Conservation (phyloP, 2,113 vertebrate genomes). For the Dasyurus viverrinus region DNA sequence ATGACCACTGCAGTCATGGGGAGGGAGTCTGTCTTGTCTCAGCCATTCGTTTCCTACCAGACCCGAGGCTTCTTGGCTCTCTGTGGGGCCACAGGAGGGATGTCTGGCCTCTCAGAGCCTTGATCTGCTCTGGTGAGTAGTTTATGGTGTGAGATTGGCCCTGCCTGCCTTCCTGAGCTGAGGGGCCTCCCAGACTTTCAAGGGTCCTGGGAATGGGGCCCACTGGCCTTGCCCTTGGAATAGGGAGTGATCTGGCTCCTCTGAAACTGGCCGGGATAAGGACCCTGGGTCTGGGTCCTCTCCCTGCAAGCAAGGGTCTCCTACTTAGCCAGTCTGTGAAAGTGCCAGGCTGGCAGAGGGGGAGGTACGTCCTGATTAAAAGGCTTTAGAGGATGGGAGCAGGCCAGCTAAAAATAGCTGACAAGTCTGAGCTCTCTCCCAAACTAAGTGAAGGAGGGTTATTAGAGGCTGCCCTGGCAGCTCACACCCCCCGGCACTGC, state of each 20-base stretch:
- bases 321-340: neutral
- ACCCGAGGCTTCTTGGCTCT: neutral
- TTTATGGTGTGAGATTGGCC: neutral
- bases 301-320: neutral
- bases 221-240: neutral
- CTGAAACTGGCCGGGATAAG: neutral
- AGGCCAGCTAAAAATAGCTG: constrained; percentile 71
- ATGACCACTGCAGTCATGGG: neutral
- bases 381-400: constrained; percentile 69
- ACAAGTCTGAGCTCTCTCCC: constrained; percentile 60
- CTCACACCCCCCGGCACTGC: constrained; percentile 79
- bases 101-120: neutral
- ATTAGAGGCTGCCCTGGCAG: constrained; percentile 71
- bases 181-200: neutral
- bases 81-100: neutral
- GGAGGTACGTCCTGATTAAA: constrained; percentile 73
- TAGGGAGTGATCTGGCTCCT: neutral
- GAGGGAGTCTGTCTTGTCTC: neutral
- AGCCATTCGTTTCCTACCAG: neutral
- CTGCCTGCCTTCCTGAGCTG: neutral
- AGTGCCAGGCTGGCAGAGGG: constrained; percentile 19
- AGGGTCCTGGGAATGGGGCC: neutral
- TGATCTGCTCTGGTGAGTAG: neutral
- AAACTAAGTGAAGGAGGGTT: constrained; percentile 37
- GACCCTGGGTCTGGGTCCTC: neutral